Conservation (phyloP, 2,888 invertebrate species). For the Globia sparganii region DNA sequence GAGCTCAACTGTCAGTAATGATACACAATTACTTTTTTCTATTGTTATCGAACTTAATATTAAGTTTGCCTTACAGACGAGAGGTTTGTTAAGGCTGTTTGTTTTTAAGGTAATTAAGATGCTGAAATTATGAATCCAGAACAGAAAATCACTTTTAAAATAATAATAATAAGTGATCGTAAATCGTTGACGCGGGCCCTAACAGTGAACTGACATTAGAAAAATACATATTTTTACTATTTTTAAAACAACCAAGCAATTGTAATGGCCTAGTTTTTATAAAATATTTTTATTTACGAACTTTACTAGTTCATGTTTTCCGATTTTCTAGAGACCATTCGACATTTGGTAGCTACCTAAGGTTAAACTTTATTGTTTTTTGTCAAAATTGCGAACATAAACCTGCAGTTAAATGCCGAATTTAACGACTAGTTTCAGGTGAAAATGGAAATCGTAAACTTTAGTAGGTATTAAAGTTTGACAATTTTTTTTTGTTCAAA, state of each 20-base stretch:
- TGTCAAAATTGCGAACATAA: conserved; percentile 51
- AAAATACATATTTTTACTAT: too few species aligned
- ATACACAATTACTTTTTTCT: background rate
- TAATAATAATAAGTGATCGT: background rate
- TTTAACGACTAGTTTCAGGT: conserved; percentile 59
- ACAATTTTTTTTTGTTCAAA: conserved; percentile 34
- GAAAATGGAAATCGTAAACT: conserved; percentile 53
- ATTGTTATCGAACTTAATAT: background rate
- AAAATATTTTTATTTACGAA: background rate
- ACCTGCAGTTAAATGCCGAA: conserved; percentile 50
- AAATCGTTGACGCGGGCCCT: too few species aligned
- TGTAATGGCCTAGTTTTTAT: background rate
- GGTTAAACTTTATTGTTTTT: conserved; percentile 50
- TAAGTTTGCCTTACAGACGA: background rate
- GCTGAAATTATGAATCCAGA: background rate
- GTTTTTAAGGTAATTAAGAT: background rate
- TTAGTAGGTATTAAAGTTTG: conserved; percentile 40
- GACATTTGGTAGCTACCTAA: conserved; percentile 32
- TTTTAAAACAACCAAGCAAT: background rate
- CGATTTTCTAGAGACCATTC: conserved; percentile 25
- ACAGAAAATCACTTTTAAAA: background rate
- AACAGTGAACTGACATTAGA: background rate
- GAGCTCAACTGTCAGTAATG: background rate
- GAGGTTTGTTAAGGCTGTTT: background rate
- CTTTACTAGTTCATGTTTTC: background rate